Evolutionary conservation across 1,140 invertebrate genomes (phyloP).

Genomic region (Meteorus sp.): DNA sequence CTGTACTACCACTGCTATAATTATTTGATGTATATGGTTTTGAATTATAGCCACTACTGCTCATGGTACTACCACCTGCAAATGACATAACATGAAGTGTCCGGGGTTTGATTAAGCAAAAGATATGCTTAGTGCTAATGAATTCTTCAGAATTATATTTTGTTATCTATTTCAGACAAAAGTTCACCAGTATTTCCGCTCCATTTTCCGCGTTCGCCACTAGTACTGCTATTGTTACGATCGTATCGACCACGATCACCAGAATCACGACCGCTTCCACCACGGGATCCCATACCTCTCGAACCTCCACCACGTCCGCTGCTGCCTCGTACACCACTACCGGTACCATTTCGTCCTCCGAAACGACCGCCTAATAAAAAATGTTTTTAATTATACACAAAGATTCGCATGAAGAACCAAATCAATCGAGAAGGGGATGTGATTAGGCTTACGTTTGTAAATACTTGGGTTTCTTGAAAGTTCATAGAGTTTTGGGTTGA

Average conservation of each 20-base stretch:
- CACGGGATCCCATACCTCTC: constrained; percentile 35
- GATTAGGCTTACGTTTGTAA: constrained; percentile 53
- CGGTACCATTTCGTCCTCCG: constrained; percentile 33
- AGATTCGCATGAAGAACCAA: background rate
- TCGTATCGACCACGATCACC: constrained; percentile 47
- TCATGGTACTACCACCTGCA: constrained; percentile 35
- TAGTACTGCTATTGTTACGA: constrained; percentile 36
- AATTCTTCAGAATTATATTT: background rate
- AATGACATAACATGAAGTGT: background rate
- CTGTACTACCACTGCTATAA: constrained; percentile 36
- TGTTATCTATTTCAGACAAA: background rate
- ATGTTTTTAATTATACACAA: background rate
- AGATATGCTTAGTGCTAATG: constrained; percentile 4
- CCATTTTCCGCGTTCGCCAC: constrained; percentile 46
- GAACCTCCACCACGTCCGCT: constrained; percentile 39
- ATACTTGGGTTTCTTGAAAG: constrained; percentile 52
- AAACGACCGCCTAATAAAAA: constrained; percentile 28
- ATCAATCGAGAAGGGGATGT: background rate
- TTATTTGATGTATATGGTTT: constrained; percentile 43
- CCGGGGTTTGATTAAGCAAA: constrained; percentile 1
- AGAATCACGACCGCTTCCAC: constrained; percentile 40
- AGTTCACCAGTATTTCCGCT: constrained; percentile 37
- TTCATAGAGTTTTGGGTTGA: constrained; percentile 63
- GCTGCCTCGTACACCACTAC: constrained; percentile 34
- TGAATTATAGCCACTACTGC: constrained; percentile 32